These are phyloP conservation scores for Cololabis saira DNA, from an alignment of 2,113 vertebrate genomes.

Conservation along the genomic window DNA sequence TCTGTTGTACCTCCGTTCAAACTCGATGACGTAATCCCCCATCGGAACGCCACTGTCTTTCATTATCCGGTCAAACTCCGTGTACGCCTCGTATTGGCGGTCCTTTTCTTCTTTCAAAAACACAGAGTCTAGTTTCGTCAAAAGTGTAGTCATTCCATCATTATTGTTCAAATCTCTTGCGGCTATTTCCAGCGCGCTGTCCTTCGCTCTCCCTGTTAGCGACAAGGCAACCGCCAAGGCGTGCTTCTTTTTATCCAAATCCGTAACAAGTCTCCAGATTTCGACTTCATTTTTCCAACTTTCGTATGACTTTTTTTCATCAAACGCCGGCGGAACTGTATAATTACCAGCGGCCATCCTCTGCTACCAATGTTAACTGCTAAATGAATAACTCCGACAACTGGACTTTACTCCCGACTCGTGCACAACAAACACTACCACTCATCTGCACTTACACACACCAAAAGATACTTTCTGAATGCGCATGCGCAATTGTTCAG, in stretches of 20 bases:
- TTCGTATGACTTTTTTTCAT: too few species aligned
- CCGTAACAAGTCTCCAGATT: neutral
- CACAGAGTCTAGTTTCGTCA: neutral
- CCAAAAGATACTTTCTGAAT: too few species aligned
- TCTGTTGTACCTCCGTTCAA: too few species aligned
- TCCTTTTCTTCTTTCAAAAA: neutral
- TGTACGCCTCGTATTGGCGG: neutral
- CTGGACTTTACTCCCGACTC: too few species aligned
- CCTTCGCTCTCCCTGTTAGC: neutral
- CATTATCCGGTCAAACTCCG: neutral
- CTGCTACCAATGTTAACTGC: too few species aligned
- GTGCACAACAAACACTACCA: too few species aligned
- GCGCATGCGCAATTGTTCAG: too few species aligned
- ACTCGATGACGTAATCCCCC: too few species aligned
- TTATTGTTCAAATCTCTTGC: slow-evolving; percentile 1
- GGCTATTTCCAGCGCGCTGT: neutral
- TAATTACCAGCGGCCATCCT: neutral
- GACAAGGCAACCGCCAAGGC: fast-evolving
- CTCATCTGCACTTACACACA: too few species aligned
- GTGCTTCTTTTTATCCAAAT: neutral
- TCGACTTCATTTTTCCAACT: too few species aligned
- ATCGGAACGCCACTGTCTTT: neutral
- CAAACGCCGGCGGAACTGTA: neutral
- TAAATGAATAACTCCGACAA: too few species aligned
- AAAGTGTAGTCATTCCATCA: neutral